Percentiles rank a stretch among this genome's conserved stretches.
Conservation (phyloP, 2,888 invertebrate species). For the Tortrix viridana region DNA sequence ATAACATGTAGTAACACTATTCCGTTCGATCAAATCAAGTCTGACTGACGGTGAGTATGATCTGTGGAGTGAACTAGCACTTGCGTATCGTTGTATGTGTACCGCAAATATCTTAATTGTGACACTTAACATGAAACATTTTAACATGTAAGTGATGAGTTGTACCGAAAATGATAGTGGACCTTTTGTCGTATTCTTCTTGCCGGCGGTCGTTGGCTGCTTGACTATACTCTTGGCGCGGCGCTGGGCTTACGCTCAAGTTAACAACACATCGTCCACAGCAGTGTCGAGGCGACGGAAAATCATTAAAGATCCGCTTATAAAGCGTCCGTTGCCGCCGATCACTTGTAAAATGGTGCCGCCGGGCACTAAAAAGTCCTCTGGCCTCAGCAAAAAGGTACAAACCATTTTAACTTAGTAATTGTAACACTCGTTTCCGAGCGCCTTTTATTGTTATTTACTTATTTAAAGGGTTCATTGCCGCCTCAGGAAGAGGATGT, state of each 20-base stretch:
- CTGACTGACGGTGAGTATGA: neutral
- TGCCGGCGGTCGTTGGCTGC: slow-evolving; percentile 81
- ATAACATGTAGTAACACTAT: neutral
- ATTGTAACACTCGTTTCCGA: neutral
- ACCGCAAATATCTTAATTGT: slow-evolving; percentile 65
- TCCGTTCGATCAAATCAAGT: neutral
- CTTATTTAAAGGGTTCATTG: slow-evolving; percentile 42
- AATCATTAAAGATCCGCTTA: slow-evolving; percentile 78
- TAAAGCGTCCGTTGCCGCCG: slow-evolving; percentile 74
- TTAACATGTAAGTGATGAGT: slow-evolving; percentile 84
- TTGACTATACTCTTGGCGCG: slow-evolving; percentile 79
- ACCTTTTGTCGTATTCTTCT: slow-evolving; percentile 83
- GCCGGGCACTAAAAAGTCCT: slow-evolving; percentile 69
- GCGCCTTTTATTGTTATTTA: neutral
- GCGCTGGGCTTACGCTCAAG: slow-evolving; percentile 79
- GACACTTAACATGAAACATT: slow-evolving; percentile 63
- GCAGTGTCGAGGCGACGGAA: slow-evolving; percentile 80
- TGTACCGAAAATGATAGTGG: slow-evolving; percentile 84
- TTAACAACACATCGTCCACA: slow-evolving; percentile 73
- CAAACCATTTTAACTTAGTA: neutral
- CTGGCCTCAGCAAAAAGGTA: slow-evolving; percentile 72
- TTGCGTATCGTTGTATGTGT: slow-evolving; percentile 41
- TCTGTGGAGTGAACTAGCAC: neutral
- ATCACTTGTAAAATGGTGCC: slow-evolving; percentile 76
- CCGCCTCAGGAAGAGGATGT: slow-evolving; percentile 65